Conservation (phyloP, 2,113 vertebrate genomes). For the Narcine bancroftii region DNA sequence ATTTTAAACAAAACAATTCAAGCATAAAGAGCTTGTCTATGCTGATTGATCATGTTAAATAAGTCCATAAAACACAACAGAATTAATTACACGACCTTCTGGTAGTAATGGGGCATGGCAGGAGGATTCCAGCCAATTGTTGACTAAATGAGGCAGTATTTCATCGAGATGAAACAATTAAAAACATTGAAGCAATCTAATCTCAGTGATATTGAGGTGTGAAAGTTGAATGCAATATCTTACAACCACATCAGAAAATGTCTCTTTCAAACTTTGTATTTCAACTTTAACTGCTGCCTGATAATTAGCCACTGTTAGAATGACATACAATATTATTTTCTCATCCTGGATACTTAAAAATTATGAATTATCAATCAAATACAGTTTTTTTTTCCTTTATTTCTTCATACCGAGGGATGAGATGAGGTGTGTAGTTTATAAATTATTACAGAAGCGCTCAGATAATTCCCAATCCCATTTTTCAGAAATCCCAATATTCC, state of each 20-base stretch:
- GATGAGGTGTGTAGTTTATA: background rate
- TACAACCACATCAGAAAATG: background rate
- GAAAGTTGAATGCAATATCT: background rate
- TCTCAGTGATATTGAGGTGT: background rate
- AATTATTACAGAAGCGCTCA: background rate
- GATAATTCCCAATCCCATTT: too few relatives aligned
- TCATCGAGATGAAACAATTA: background rate
- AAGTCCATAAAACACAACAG: background rate
- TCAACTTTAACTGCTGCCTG: background rate
- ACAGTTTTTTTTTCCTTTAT: background rate
- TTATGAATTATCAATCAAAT: background rate
- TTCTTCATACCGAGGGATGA: background rate
- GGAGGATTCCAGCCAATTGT: conserved; percentile 5
- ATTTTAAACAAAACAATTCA: background rate
- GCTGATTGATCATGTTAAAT: background rate
- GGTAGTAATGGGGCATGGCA: background rate
- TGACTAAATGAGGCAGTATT: background rate
- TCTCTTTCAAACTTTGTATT: background rate
- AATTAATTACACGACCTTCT: background rate
- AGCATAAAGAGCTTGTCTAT: background rate
- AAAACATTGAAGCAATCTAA: background rate
- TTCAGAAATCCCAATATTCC: too few relatives aligned
- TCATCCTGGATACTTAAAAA: background rate
- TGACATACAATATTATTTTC: background rate
- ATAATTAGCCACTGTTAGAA: background rate